A percentile compares a stretch with the other conserved stretches of the same genome.
phyloP scores from a whole-genome alignment of 2,797 vertebrate species.

The Lindbergichthys nudifrons region DNA sequence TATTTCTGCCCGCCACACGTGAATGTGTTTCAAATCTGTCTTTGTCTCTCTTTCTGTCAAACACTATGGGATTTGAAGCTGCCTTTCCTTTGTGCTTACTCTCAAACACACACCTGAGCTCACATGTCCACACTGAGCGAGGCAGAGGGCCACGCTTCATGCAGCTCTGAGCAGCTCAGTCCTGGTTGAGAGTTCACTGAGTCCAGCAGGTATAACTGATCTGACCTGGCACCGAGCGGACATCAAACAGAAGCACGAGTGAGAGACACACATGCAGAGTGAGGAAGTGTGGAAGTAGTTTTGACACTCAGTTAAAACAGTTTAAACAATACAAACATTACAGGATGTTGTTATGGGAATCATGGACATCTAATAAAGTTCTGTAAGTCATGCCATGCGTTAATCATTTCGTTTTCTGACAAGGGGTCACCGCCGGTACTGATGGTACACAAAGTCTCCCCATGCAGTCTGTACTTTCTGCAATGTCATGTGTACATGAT shows the following conservation, averaged over 20 bases:
- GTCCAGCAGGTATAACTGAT: conserved; percentile 69
- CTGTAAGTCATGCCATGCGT: too few species aligned
- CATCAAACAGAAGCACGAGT: conserved; percentile 43
- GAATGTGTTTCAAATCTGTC: neutral
- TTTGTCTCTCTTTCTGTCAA: neutral
- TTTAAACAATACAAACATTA: too few species aligned
- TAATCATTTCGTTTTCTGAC: too few species aligned
- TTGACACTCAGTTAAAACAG: neutral
- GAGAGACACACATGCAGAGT: conserved; percentile 17
- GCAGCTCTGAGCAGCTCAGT: conserved; percentile 60
- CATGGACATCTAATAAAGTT: too few species aligned
- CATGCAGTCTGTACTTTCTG: too few species aligned
- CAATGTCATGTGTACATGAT: too few species aligned
- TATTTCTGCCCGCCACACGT: neutral
- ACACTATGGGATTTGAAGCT: conserved; percentile 7
- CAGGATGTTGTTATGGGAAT: too few species aligned
- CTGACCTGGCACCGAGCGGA: conserved; percentile 48
- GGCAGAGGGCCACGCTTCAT: conserved; percentile 60
- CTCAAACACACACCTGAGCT: conserved; percentile 8
- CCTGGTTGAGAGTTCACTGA: conserved; percentile 70
- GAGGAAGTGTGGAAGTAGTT: conserved; percentile 22
- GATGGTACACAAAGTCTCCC: too few species aligned
- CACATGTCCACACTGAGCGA: conserved; percentile 31
- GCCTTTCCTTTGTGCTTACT: conserved; percentile 34
- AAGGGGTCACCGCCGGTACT: too few species aligned